Base-by-base conservation (phyloP, 2,113 vertebrate species). In the Podarcis muralis region DNA sequence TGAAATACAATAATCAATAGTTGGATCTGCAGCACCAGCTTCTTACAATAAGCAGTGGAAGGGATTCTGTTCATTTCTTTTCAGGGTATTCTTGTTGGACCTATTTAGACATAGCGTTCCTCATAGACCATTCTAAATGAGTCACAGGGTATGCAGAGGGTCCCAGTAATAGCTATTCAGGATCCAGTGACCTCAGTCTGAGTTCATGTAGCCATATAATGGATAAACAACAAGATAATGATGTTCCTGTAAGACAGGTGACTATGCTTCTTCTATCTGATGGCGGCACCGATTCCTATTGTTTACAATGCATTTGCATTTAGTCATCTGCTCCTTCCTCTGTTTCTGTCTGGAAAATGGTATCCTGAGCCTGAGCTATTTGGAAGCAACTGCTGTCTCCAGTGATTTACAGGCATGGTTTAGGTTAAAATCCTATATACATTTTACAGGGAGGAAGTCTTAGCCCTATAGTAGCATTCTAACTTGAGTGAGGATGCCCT, bases 1-100 rank as follows among this genome's bases (percentile, higher is more conserved):
- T 84, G 69, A 84, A 57, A 72, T 59, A 84, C 43, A 75, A 84
- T 80, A 53, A 77, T 20, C 77, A 86, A 68, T n/a, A 43, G 74
- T 18, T 11, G 79, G 35, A 13, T 25, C 77, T 81, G 43, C n/a
- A 80, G 23, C 62, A 79, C 25, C n/a, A 71, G 22, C 3, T 71
- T 71, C 69, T 23, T 32, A 30, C 8, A 27, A 30, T 57, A 23
- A 18, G 16, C 23, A 53, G 20, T 15, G 30, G 3, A n/a, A 18
- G 6, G 37, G 6, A 12, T 71, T 12, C 25, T 71, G 20, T 69
- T 83, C 1, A 27, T 25, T 40, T 43, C 48, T 27, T 79, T 80
- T n/a, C 5, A 72, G 57, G 6, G 22, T 6, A 27, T 72, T n/a
- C 5, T 69, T 87, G 76, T 35, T 48, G 32, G 30, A 79, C 30